These are phyloP conservation scores for Serripes groenlandicus DNA, from an alignment of 2,888 invertebrate genomes.

Conservation along the genomic window DNA sequence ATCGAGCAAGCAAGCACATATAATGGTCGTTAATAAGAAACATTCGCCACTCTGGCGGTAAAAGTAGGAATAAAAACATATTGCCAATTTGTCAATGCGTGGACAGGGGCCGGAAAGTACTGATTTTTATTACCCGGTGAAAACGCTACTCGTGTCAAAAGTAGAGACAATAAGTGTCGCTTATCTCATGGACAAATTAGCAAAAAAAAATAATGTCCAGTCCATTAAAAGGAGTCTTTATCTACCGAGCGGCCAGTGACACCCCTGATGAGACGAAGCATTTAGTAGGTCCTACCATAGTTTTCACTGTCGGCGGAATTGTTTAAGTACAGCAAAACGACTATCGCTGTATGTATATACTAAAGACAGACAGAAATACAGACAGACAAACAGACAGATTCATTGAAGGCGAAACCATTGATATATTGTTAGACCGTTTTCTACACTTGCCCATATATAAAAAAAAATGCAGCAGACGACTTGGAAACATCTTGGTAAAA, in stretches of 20 bases:
- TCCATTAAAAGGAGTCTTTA: background rate
- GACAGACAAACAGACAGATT: background rate
- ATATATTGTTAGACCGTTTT: no score
- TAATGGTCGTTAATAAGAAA: background rate
- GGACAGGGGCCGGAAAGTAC: constrained; percentile 11
- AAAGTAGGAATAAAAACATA: background rate
- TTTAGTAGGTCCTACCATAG: no score
- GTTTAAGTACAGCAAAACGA: no score
- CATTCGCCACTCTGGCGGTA: background rate
- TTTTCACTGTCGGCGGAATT: no score
- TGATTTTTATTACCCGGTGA: background rate
- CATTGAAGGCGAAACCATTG: no score
- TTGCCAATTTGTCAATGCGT: background rate
- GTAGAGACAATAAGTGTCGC: constrained; percentile 13
- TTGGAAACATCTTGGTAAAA: no score
- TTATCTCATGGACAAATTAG: background rate
- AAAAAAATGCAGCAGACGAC: no score
- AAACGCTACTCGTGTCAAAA: constrained; percentile 12
- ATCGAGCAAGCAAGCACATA: no score
- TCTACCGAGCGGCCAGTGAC: no score
- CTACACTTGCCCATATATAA: no score
- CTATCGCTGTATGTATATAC: no score
- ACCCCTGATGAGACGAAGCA: no score
- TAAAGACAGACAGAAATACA: background rate
- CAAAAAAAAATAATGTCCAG: background rate